phyloP scores from a whole-genome alignment of 2,888 invertebrate species.

The Nasonovia ribisnigri region DNA sequence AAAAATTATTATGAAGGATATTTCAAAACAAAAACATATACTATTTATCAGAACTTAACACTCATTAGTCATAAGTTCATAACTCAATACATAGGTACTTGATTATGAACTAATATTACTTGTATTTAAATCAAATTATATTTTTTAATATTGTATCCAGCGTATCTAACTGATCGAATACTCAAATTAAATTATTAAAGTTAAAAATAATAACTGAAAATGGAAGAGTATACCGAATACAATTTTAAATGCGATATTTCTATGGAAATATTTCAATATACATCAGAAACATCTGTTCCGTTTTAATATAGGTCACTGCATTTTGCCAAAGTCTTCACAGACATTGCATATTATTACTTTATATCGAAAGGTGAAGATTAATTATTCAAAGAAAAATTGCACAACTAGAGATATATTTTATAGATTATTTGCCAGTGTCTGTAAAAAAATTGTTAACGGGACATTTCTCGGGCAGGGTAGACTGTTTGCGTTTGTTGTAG shows the following conservation, averaged over 20 bases:
- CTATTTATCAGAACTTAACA: neutral
- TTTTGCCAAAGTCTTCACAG: neutral
- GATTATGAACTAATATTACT: neutral
- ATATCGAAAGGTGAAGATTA: constrained; percentile 10
- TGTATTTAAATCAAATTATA: neutral
- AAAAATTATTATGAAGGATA: neutral
- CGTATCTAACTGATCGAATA: neutral
- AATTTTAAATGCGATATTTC: neutral
- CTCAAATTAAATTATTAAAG: neutral
- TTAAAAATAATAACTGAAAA: constrained; percentile 34
- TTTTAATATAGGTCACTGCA: constrained; percentile 48
- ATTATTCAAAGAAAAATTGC: constrained; percentile 1
- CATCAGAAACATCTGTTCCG: constrained; percentile 18
- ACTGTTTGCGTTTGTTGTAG: neutral
- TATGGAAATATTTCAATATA: constrained; percentile 5
- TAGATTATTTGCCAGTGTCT: neutral
- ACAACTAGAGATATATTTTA: neutral
- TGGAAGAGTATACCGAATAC: neutral
- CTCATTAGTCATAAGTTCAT: too few relatives aligned
- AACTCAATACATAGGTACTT: too few relatives aligned
- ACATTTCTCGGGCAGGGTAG: neutral
- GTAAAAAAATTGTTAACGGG: neutral
- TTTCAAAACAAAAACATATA: neutral
- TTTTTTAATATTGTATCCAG: neutral
- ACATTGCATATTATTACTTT: neutral